Conservation (phyloP, 2,888 invertebrate genomes). For the Agonum fuliginosum region DNA sequence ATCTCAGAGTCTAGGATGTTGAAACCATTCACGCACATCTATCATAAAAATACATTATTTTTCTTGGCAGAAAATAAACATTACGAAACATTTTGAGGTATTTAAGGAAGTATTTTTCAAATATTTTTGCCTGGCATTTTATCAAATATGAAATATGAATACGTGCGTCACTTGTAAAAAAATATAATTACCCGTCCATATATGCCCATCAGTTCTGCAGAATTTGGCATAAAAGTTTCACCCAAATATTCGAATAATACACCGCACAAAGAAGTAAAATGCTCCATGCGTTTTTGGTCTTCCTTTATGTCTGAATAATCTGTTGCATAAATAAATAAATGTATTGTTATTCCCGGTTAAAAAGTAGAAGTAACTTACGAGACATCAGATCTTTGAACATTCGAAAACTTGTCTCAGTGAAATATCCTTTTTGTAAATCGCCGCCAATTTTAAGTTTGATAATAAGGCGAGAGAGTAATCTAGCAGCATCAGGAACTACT, state of each 20-base stretch:
- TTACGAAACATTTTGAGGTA: neutral
- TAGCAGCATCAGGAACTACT: conserved; percentile 87
- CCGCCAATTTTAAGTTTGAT: conserved; percentile 82
- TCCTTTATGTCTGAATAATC: conserved; percentile 88
- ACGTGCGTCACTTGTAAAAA: too few species aligned
- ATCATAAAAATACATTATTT: conserved; percentile 60
- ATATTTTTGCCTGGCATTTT: neutral
- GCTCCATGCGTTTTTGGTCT: conserved; percentile 84
- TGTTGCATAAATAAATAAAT: conserved; percentile 69
- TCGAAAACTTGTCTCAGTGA: conserved; percentile 81
- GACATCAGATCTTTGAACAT: conserved; percentile 93
- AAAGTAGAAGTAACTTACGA: conserved; percentile 78
- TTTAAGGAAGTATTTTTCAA: neutral
- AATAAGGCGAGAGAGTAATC: conserved; percentile 86
- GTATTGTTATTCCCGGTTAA: neutral
- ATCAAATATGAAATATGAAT: neutral
- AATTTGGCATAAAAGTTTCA: conserved; percentile 82
- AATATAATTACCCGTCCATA: conserved; percentile 87
- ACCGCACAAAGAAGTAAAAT: conserved; percentile 83
- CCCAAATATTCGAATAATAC: conserved; percentile 85
- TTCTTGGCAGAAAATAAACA: neutral
- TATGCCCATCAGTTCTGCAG: conserved; percentile 86
- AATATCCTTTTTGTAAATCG: conserved; percentile 79
- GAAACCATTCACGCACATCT: conserved; percentile 94
- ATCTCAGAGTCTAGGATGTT: conserved; percentile 89